A percentile compares a stretch with the other conserved stretches of the same genome.
These are phyloP conservation scores for Miniopterus natalensis DNA, from an alignment of 2,113 vertebrate genomes.

Conservation along the genomic window DNA sequence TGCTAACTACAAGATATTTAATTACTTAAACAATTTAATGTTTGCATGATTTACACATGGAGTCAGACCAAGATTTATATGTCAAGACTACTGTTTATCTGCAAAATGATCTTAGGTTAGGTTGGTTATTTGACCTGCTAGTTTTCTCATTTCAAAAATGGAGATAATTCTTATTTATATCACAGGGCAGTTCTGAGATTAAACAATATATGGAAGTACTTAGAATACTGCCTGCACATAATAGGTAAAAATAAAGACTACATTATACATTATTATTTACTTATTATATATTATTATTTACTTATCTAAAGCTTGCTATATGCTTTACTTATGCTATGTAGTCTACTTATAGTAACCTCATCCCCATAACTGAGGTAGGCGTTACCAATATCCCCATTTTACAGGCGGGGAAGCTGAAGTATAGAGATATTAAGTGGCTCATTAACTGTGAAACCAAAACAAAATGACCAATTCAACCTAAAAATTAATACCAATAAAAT, in stretches of 20 bases:
- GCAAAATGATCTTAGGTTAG: constrained; percentile 6
- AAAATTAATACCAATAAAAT: constrained; percentile 25
- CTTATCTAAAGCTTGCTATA: background rate
- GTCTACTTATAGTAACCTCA: constrained; percentile 1
- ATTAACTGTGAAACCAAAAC: constrained; percentile 36
- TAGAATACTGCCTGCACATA: background rate
- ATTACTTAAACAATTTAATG: constrained; percentile 34
- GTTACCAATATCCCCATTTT: background rate
- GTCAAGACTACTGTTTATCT: background rate
- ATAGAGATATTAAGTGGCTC: background rate
- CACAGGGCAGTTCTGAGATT: constrained; percentile 24
- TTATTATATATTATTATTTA: background rate
- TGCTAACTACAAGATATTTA: background rate
- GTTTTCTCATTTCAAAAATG: constrained; percentile 52
- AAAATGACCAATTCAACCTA: constrained; percentile 22
- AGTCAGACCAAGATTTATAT: background rate
- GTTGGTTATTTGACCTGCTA: background rate
- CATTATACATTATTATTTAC: background rate
- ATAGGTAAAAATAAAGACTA: background rate
- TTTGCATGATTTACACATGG: background rate
- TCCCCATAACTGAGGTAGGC: background rate
- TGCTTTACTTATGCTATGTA: constrained; percentile 11
- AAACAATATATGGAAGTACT: background rate
- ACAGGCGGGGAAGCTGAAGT: background rate
- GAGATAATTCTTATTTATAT: constrained; percentile 29